phyloP scores from a whole-genome alignment of 2,113 vertebrate species.

The Laticauda colubrina region DNA sequence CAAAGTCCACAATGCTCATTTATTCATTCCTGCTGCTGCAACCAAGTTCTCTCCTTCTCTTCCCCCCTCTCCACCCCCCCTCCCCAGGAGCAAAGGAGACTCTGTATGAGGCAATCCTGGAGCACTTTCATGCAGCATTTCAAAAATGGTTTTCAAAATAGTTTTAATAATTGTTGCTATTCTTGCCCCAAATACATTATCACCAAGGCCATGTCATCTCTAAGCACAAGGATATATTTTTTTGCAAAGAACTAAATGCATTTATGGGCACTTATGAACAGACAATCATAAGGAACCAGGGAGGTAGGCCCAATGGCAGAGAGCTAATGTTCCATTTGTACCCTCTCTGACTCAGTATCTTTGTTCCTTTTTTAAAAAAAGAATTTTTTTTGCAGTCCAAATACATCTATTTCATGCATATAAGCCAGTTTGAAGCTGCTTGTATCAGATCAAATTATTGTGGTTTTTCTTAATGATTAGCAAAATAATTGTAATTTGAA shows the following conservation, averaged over 20 bases:
- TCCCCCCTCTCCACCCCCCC: no score
- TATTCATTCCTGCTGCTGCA: background rate
- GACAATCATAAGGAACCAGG: constrained; percentile 7
- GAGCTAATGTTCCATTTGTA: constrained; percentile 15
- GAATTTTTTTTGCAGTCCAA: background rate
- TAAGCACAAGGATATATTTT: constrained; percentile 5
- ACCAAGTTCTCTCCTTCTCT: background rate
- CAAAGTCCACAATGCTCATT: background rate
- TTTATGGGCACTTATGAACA: constrained; percentile 14
- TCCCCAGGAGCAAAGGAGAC: background rate
- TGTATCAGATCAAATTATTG: background rate
- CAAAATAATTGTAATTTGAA: background rate
- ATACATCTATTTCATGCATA: background rate
- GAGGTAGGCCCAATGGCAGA: background rate
- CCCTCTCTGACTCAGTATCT: background rate
- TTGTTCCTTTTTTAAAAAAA: background rate
- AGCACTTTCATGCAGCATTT: background rate
- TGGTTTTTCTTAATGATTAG: background rate
- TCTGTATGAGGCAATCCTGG: constrained; percentile 7
- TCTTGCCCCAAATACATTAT: background rate
- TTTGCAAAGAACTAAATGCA: constrained; percentile 22
- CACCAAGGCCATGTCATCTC: constrained; percentile 24
- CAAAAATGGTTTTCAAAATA: background rate
- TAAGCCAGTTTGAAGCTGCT: background rate
- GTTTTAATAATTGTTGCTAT: background rate